Evolutionary conservation across 2,113 vertebrate genomes (phyloP), one percentile per base, ranked within the genome.

Genomic region (Triplophysa rosa): DNA sequence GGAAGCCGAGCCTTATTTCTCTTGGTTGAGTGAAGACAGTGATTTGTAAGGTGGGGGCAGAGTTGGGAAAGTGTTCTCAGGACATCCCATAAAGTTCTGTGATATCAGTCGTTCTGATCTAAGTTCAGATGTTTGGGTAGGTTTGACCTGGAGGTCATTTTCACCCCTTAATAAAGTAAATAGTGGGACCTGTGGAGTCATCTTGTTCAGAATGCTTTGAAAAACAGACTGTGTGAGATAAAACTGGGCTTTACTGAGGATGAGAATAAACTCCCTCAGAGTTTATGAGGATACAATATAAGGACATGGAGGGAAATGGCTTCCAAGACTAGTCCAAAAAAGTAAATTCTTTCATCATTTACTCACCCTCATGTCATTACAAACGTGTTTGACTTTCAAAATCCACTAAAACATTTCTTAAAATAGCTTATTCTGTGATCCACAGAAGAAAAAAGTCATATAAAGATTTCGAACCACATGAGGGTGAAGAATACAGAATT

Each of bases 81-180:
- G 75, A 42, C n/a, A 2, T 29, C 72, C 78, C 79, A 42, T 81
- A 76, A 78, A 85, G 70, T 65, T 29, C 1, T 14, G 29, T 29
- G 23, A 26, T 81, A 85, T 85, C 84, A 62, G 75, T 66, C 19
- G 59, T 79, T 83, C 80, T 81, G 61, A 85, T 85, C 84, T 85
- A 45, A 45, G 29, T 70, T 69, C 65, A 66, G 79, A 79, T 45
- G 68, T 65, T 83, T 80, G 72, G 77, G 77, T 73, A 17, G 63
- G 70, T 72, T 79, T 75, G 26, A 79, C 79, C 69, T 76, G 52
- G 42, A 52, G 71, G 76, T 71, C 66, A 13, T 37, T 12, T 67
- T 71, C 65, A 78, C 83, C 69, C 76, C 62, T 78, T 74, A 73
- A 75, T 76, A 62, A 85, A 75, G 66, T 17, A 56, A 83, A 80